Conservation (phyloP, 2,113 vertebrate species). For the Loxodonta africana region DNA sequence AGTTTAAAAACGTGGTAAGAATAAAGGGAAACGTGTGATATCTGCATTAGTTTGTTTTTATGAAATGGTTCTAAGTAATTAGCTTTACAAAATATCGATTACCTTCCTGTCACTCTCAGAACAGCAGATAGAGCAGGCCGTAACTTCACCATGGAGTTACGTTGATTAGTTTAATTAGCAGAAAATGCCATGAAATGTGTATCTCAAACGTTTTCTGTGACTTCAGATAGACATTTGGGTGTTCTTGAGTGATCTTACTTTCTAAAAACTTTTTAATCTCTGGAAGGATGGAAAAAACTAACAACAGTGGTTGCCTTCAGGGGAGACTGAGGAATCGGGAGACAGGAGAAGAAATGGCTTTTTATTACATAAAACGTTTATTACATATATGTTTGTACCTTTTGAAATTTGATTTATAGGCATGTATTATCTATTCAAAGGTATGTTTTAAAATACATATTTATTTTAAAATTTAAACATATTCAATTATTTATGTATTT, state of each 20-base stretch:
- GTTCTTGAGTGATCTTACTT: neutral
- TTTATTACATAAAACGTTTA: neutral
- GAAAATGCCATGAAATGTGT: neutral
- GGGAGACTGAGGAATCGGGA: neutral
- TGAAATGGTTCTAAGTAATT: neutral
- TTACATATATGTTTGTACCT: neutral
- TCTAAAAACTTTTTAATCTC: neutral
- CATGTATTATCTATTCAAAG: neutral
- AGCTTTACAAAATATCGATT: neutral
- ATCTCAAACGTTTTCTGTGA: neutral
- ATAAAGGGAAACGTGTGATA: neutral
- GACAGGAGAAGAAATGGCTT: neutral
- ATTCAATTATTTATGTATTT: neutral
- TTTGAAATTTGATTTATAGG: neutral
- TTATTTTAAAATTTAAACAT: neutral
- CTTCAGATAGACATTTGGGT: neutral
- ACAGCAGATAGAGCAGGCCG: fast-evolving
- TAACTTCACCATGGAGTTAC: neutral
- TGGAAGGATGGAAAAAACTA: neutral
- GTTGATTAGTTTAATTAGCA: neutral
- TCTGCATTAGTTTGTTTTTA: neutral
- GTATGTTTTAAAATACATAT: neutral
- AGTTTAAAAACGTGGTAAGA: neutral
- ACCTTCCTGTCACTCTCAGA: neutral
- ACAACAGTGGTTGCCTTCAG: neutral